Evolutionary conservation across 2,888 invertebrate genomes (phyloP).

Genomic region (Griposia aprilina): DNA sequence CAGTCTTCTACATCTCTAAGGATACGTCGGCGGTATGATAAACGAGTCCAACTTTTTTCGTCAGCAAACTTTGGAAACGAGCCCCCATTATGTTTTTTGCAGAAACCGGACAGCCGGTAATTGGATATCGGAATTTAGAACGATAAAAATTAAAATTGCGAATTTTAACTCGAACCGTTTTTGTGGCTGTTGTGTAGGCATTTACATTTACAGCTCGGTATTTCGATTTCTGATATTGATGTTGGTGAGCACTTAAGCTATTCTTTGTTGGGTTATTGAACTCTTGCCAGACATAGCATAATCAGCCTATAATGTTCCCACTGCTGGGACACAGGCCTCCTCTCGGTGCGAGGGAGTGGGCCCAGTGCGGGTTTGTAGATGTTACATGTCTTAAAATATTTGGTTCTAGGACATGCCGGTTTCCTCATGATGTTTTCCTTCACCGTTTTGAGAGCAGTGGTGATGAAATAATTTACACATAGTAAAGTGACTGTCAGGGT

Average conservation of each 20-base stretch:
- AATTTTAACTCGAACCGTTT: slow-evolving; percentile 41
- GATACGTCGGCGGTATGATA: slow-evolving; percentile 54
- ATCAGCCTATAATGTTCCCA: not conserved
- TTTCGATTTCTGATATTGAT: slow-evolving; percentile 23
- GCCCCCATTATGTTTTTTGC: slow-evolving; percentile 58
- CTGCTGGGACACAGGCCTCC: not conserved
- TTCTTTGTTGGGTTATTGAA: slow-evolving; percentile 13
- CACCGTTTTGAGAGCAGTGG: too few species aligned
- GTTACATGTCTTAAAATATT: too few species aligned
- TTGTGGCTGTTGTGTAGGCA: slow-evolving; percentile 26
- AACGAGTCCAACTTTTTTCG: slow-evolving; percentile 65
- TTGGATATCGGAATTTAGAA: slow-evolving; percentile 62
- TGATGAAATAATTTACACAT: too few species aligned
- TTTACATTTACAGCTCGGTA: too few species aligned
- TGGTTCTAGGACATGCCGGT: too few species aligned
- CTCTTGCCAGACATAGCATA: not conserved
- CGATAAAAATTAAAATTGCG: slow-evolving; percentile 62
- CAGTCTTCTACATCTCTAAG: slow-evolving; percentile 18
- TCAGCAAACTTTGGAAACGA: slow-evolving; percentile 56
- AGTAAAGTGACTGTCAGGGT: too few species aligned
- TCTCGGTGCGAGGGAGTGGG: too few species aligned
- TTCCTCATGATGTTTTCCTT: too few species aligned
- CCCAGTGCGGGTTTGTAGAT: too few species aligned
- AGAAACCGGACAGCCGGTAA: slow-evolving; percentile 58
- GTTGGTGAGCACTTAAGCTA: not conserved